phyloP scores from a whole-genome alignment of 2,797 vertebrate genomes.

The Zenarchopterus dispar region DNA sequence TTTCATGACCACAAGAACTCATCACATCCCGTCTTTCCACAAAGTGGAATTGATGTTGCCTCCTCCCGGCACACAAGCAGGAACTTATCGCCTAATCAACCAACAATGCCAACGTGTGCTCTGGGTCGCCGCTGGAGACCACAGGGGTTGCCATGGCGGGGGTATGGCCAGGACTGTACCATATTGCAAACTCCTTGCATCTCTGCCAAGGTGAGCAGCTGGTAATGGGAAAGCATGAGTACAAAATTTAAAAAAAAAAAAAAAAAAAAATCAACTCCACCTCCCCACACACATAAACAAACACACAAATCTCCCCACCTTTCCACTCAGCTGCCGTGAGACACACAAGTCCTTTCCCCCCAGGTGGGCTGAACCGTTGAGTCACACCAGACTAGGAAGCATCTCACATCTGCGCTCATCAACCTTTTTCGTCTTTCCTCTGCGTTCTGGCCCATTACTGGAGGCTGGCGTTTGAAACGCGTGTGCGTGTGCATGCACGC shows the following conservation, averaged over 20 bases:
- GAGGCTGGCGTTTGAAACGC: constrained; percentile 40
- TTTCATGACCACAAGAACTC: constrained; percentile 45
- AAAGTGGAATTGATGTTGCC: constrained; percentile 43
- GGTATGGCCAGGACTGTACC: constrained; percentile 46
- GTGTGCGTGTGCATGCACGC: not conserved
- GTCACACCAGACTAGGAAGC: constrained; percentile 48
- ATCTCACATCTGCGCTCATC: constrained; percentile 49
- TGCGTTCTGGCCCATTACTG: constrained; percentile 58
- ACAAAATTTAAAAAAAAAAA: constrained; percentile 25
- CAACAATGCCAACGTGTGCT: constrained; percentile 56
- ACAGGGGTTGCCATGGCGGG: constrained; percentile 52
- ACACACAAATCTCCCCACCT: constrained; percentile 53
- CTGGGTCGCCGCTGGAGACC: constrained; percentile 65
- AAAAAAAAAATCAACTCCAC: not conserved
- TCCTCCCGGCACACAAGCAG: constrained; percentile 37
- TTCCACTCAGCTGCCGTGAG: constrained; percentile 18
- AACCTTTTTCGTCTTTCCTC: constrained; percentile 29
- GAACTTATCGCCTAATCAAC: constrained; percentile 70
- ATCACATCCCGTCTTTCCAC: constrained; percentile 31
- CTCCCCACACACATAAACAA: constrained; percentile 14
- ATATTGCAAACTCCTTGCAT: constrained; percentile 62
- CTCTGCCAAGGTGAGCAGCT: constrained; percentile 79
- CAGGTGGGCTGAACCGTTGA: constrained; percentile 52
- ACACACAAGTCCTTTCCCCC: constrained; percentile 50
- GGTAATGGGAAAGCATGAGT: constrained; percentile 62